Base-by-base conservation (phyloP, 2,797 vertebrate genomes). In the Austrolebias charrua region DNA sequence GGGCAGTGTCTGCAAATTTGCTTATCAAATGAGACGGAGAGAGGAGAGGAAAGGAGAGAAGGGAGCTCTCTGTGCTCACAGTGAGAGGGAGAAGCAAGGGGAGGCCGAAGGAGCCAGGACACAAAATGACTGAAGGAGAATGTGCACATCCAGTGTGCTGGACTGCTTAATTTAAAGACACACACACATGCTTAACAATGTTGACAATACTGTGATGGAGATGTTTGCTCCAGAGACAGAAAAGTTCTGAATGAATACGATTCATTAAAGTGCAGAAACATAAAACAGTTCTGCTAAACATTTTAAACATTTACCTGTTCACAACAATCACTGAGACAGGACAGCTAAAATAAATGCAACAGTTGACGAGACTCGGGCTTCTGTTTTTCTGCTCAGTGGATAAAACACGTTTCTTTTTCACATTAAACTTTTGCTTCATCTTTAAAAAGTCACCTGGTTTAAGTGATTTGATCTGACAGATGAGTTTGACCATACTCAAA, bases 21-120 rank as follows among this genome's bases (percentile, higher is more conserved):
- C 96, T 96, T 99, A 96, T 99, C 96, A 99, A 98, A 99, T 99
- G 96, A 99, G 96, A 99, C 96, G 97, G 96, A 97, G 94, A 96
- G 96, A 96, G 93, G 82, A 66, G 66, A 64, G 49, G 40, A 70
- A 47, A 55, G 60, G 67, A 65, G 69, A 60, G 45, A 78, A 57
- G 66, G 78, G 79, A 75, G 64, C 73, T 64, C 76, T 70, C 72
- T 60, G 62, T 73, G 85, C 83, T 89, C 85, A 77, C 88, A 90
- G 90, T 88, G 89, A 89, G 87, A 75, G 79, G 61, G 44, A 68
- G 69, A 80, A 59, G 76, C 68, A 71, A 12, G 49, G 78, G 73
- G 78, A 85, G 84, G 82, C 88, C 90, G 89, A 87, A 87, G 83
- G 85, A 91, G 86, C 76, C 80, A 73, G 81, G 73, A 82, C 79